These are phyloP conservation scores for Panthera tigris DNA, from an alignment of 2,113 vertebrate genomes.

Conservation along the genomic window DNA sequence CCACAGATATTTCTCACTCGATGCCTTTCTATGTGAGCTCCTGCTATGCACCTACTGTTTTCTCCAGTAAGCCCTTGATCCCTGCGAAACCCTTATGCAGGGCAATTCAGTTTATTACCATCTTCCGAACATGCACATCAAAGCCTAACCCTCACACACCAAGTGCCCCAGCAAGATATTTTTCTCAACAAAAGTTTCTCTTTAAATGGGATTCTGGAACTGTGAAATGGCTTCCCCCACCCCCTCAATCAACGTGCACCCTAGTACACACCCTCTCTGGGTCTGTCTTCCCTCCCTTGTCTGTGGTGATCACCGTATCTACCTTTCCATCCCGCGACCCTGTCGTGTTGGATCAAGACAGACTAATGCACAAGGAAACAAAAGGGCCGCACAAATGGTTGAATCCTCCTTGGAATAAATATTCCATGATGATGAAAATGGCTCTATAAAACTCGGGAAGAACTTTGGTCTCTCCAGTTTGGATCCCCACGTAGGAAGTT, in stretches of 20 bases:
- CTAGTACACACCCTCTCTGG: neutral
- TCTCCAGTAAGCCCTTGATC: neutral
- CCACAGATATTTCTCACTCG: neutral
- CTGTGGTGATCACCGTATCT: neutral
- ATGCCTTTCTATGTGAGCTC: neutral
- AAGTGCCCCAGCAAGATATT: neutral
- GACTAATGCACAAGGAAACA: neutral
- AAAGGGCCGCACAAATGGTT: neutral
- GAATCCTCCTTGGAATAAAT: neutral
- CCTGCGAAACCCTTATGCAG: neutral
- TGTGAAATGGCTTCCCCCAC: neutral
- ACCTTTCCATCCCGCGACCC: neutral
- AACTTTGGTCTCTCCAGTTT: neutral
- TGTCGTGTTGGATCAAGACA: neutral
- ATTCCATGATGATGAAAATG: neutral
- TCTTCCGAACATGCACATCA: neutral
- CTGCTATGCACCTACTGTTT: neutral
- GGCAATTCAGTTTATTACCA: neutral
- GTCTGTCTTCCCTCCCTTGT: neutral
- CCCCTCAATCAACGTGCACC: neutral
- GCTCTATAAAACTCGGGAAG: neutral
- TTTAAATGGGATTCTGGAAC: neutral
- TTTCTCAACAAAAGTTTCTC: neutral
- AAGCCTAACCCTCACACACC: neutral
- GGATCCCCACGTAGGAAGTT: conserved; percentile 36